phyloP scores from a whole-genome alignment of 2,888 invertebrate species.

The Rhimphoctona megacephalus region DNA sequence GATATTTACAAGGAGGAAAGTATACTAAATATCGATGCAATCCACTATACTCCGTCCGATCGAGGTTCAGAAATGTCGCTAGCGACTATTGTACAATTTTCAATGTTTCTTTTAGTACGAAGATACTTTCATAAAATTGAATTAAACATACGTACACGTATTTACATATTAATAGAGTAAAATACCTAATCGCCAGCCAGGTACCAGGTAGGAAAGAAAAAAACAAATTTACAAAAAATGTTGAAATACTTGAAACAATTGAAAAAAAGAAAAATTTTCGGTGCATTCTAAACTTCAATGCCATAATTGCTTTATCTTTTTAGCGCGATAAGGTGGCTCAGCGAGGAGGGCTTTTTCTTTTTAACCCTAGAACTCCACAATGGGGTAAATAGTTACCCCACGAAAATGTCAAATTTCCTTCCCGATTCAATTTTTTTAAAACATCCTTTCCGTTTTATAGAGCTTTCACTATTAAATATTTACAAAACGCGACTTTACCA shows the following conservation, averaged over 20 bases:
- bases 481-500: too few relatives aligned
- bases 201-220: not conserved
- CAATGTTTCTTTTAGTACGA: constrained; percentile 47
- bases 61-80: constrained; percentile 60
- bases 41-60: constrained; percentile 75
- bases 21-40: constrained; percentile 68
- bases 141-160: constrained; percentile 20
- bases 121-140: constrained; percentile 37
- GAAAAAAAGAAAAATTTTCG: constrained; percentile 14
- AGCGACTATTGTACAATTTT: constrained; percentile 52
- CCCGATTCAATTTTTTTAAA: too few relatives aligned
- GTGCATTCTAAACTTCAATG: not conserved
- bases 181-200: too few relatives aligned
- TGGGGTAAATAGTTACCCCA: too few relatives aligned
- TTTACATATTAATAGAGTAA: not conserved
- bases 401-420: too few relatives aligned
- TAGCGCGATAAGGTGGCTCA: not conserved
- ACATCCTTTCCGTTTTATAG: too few relatives aligned
- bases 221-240: not conserved
- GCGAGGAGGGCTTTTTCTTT: not conserved
- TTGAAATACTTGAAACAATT: not conserved
- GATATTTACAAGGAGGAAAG: constrained; percentile 58
- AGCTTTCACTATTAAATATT: too few relatives aligned
- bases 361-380: too few relatives aligned
- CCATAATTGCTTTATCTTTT: not conserved